Evolutionary conservation across 2,113 vertebrate genomes (phyloP).

Genomic region (Euleptes europaea): DNA sequence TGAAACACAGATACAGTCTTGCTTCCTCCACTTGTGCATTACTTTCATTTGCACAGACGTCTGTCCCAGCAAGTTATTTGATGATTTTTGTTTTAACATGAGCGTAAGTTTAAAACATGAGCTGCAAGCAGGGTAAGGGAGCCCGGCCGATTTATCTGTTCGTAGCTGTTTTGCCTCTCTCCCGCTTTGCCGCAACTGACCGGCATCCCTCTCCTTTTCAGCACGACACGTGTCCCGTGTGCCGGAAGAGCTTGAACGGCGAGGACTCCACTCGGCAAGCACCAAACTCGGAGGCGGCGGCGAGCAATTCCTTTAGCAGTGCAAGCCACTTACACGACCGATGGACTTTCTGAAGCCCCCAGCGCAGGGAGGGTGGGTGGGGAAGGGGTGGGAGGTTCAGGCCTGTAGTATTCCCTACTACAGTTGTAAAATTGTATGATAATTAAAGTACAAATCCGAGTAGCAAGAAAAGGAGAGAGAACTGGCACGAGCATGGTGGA

Average conservation of each 20-base stretch:
- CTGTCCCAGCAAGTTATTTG: too few relatives aligned
- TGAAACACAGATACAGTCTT: too few relatives aligned
- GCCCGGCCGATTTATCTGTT: too few relatives aligned
- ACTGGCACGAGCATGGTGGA: slow-evolving; percentile 21
- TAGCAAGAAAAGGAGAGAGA: slow-evolving; percentile 8
- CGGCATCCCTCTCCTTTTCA: slow-evolving; percentile 53
- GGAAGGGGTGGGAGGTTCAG: not conserved
- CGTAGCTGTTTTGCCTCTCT: too few relatives aligned
- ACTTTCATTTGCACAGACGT: too few relatives aligned
- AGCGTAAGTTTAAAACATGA: too few relatives aligned
- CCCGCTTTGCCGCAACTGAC: too few relatives aligned
- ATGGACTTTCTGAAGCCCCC: slow-evolving; percentile 90
- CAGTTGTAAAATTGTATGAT: slow-evolving; percentile 59
- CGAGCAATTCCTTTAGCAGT: slow-evolving; percentile 78
- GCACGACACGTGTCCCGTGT: slow-evolving; percentile 98
- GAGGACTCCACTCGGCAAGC: slow-evolving; percentile 87
- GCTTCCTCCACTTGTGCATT: too few relatives aligned
- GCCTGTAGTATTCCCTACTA: slow-evolving; percentile 13
- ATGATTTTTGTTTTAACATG: too few relatives aligned
- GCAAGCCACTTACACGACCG: slow-evolving; percentile 86
- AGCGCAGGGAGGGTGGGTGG: not conserved
- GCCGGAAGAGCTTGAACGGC: slow-evolving; percentile 93
- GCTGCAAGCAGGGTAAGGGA: too few relatives aligned
- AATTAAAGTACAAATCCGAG: slow-evolving; percentile 13
- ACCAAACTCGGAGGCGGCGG: slow-evolving; percentile 67